These are phyloP conservation scores for Hyaena hyaena DNA, from an alignment of 2,113 vertebrate genomes.

Conservation along the genomic window DNA sequence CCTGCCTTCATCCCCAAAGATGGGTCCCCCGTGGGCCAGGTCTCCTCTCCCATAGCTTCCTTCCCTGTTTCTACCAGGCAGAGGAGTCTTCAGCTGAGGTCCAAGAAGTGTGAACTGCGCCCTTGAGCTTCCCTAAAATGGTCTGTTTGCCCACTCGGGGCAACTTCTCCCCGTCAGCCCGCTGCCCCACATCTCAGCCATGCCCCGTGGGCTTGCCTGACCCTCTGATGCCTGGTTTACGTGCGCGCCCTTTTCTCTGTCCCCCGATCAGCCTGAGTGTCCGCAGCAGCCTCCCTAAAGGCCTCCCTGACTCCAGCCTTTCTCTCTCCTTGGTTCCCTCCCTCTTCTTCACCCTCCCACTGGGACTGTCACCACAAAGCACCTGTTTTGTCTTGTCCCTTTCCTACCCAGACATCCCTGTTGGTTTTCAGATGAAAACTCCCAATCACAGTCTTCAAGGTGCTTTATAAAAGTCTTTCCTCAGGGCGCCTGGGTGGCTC, in stretches of 20 bases:
- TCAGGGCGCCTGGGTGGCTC: no score
- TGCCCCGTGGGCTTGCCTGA: neutral
- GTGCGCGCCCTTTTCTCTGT: neutral
- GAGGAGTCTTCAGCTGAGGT: neutral
- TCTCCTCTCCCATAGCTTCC: neutral
- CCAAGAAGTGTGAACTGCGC: neutral
- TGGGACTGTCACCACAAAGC: neutral
- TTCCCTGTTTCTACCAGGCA: neutral
- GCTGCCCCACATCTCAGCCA: neutral
- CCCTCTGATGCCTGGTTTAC: neutral
- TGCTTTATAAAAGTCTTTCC: neutral
- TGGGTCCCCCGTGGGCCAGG: neutral
- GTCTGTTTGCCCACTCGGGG: neutral
- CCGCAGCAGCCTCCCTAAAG: neutral
- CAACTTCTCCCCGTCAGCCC: neutral
- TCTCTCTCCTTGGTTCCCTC: neutral
- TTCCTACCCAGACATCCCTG: neutral
- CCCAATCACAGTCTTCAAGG: neutral
- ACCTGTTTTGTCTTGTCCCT: neutral
- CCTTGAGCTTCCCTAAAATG: neutral
- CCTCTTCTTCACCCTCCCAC: no score
- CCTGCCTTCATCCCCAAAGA: neutral
- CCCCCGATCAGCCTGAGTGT: neutral
- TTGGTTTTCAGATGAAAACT: neutral
- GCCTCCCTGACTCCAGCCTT: neutral